Base-by-base conservation (phyloP, 2,113 vertebrate species). In the Hypocryptadius cinnamomeus region DNA sequence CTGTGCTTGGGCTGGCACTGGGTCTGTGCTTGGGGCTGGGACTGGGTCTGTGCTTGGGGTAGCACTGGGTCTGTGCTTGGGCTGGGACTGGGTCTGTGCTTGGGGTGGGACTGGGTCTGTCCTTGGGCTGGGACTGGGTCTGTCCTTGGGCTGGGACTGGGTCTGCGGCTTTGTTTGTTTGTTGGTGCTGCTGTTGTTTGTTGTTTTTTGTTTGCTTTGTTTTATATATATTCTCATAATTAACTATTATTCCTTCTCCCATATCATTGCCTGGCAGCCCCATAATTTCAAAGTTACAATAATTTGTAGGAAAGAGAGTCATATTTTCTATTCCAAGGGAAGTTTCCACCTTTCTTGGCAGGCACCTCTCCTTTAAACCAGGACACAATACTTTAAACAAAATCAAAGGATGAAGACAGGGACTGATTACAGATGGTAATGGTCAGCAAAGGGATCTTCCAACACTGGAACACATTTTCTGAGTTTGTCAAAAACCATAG, bases 381-480 rank as follows among this genome's bases (percentile, higher is more conserved):
- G 42, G 28, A 28, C 18, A 54, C 7, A 39, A 45, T 28, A 8
- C 22, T 21, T 18, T 12, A 48, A 57, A 69, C 3, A 7, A 64
- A 57, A 37, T 12, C 18, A 18, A 33, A n/a, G 30, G 11, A 44
- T 9, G 20, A 71, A 66, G 31, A 70, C 39, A 48, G 18, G 21
- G 51, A 27, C 24, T 47, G 24, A 4, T 14, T 68, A 19, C 11
- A 80, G n/a, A 4, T 0, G 0, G 6, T 18, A 68, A 48, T 0
- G 0, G 7, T 11, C 47, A 48, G 31, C 35, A 83, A 48, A 57
- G 6, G 6, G 8, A 5, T 15, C 73, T 68, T 48, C 42, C 30
- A 69, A 22, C 12, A 40, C 10, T 24, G 42, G 8, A 61, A 44
- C 6, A 6, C 35, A 16, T 70, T 71, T 73, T 68, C 27, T 47